Percentiles rank a stretch among this genome's conserved stretches.
These are phyloP conservation scores for Spilogale gracilis DNA, from an alignment of 2,113 vertebrate genomes.

Conservation along the genomic window DNA sequence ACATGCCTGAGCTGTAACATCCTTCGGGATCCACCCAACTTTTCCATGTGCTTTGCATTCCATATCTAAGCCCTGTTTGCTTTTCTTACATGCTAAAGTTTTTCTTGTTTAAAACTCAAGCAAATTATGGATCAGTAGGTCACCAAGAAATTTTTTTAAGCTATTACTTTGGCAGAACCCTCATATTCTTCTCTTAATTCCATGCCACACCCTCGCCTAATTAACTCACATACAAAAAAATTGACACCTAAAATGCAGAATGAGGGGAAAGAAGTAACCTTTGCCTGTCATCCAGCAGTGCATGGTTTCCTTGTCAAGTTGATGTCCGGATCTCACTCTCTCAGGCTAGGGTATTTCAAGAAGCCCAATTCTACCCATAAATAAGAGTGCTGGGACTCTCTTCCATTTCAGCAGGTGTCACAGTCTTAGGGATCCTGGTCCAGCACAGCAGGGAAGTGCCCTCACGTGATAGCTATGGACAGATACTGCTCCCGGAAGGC, in stretches of 20 bases:
- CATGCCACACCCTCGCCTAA: not conserved
- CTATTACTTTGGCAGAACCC: not conserved
- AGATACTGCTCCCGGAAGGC: not conserved
- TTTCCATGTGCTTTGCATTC: not conserved
- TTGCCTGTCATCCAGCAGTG: not conserved
- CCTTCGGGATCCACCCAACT: not conserved
- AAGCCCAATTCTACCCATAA: not conserved
- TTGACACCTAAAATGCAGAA: not conserved
- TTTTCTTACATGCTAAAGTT: not conserved
- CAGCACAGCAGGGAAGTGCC: not conserved
- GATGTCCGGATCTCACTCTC: not conserved
- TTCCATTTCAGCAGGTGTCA: not conserved
- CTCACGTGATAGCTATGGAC: not conserved
- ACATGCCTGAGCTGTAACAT: not conserved
- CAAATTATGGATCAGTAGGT: slow-evolving; percentile 17
- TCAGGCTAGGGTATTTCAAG: not conserved
- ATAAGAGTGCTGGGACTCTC: not conserved
- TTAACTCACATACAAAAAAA: not conserved
- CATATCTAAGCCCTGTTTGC: not conserved
- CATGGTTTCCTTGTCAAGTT: not conserved
- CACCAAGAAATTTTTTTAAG: not conserved
- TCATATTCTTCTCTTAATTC: slow-evolving; percentile 49
- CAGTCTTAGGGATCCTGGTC: not conserved
- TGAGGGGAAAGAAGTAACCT: not conserved
- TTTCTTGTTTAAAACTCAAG: slow-evolving; percentile 57